Base-by-base conservation (phyloP, 2,888 invertebrate species). In the Synanthedon myopaeformis region DNA sequence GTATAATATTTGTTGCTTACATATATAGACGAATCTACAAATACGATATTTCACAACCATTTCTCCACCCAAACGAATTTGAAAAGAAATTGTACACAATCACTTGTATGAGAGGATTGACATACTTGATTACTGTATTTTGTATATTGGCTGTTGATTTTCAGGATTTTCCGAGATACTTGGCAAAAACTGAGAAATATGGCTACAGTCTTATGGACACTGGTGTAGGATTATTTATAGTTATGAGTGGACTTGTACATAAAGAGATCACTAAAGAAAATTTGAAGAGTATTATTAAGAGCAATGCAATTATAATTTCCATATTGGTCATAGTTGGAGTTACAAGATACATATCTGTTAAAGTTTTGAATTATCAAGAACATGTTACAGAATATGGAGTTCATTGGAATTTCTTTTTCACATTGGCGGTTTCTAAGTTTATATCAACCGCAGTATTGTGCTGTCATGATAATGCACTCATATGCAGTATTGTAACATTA, bases 351-450 rank as follows among this genome's bases (percentile, higher is more conserved):
- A 53, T 92, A 3, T 75, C 88, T 13, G 73, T 93, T 0, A 90
- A 90, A 65, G 74, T 90, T 49, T 80, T 93, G 1, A 91, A 94
- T 61, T 99, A 99, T 76, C 94, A 95, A 55, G 93, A 94, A 66
- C 95, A 96, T 75, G 91, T 94, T 0, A 91, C 94, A 0, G 99
- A 99, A 76, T 99, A 99, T 87, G 99, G 99, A 0, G 90, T 93
- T 0, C 98, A 99, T 76, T 97, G 98, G 96, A 99, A 99, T 80
- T 99, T 99, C 75, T 99, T 99, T 78, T 92, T 97, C 61, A 98
- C 98, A 0, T 82, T 99, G 55, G 96, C 95, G 3, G 80, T 92
- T 48, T 92, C 96, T 14, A 96, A 95, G 80, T 72, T 96, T 1
- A 68, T 94, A 17, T 92, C 93, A 45, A 91, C 91, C 0, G 59